These are phyloP conservation scores for Ctenopoma kingsleyae DNA, from an alignment of 2,797 vertebrate genomes.

Conservation along the genomic window DNA sequence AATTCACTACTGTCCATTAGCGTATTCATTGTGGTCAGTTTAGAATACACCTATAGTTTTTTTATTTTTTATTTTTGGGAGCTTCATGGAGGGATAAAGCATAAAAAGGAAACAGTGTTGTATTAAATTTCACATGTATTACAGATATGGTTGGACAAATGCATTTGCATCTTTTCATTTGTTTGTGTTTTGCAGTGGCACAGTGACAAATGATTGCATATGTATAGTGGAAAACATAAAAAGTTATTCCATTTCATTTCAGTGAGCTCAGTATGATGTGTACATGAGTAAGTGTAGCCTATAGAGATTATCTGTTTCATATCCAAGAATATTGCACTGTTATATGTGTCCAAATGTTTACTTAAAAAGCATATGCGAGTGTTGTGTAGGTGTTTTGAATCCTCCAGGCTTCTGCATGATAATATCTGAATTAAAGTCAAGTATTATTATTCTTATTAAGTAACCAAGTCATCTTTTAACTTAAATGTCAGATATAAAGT, in stretches of 20 bases:
- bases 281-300: too few species aligned
- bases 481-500: neutral
- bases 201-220: too few species aligned
- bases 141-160: too few species aligned
- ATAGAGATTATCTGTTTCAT: too few species aligned
- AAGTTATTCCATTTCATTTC: neutral
- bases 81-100: too few species aligned
- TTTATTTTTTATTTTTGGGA: too few species aligned
- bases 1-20: neutral
- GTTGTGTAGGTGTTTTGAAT: neutral
- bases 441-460: neutral
- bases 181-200: too few species aligned
- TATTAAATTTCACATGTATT: neutral
- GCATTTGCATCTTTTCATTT: too few species aligned
- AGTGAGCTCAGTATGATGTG: neutral
- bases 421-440: conserved; percentile 10
- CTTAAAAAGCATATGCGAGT: neutral
- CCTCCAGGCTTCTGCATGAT: neutral
- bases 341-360: neutral
- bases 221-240: too few species aligned
- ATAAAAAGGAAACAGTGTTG: neutral
- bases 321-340: neutral
- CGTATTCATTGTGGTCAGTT: neutral
- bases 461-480: neutral
- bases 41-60: neutral